Evolutionary conservation across 2,113 vertebrate genomes (phyloP), one percentile per base, ranked within the genome.

Genomic region (Rafetus swinhoei): DNA sequence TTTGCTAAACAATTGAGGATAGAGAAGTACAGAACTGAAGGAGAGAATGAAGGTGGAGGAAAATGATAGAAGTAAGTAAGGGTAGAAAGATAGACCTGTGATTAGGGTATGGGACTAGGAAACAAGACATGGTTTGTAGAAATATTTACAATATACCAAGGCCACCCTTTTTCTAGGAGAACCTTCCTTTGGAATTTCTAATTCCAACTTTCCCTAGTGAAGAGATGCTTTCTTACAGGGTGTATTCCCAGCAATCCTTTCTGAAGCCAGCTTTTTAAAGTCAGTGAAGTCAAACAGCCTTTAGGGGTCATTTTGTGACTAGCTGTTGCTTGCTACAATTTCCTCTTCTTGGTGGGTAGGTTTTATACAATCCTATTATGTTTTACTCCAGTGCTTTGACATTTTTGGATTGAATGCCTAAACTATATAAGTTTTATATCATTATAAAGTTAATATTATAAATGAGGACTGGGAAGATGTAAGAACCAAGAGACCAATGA

Each of bases 361-460:
- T 65, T n/a, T 65, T 65, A 32, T 32, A 65, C 62, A n/a, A 27
- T n/a, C 29, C 57, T 53, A 13, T 90, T 87, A 12, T 32, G 90
- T 96, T 74, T 83, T 65, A 29, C 86, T 88, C 60, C 91, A 72
- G 5, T 82, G 80, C 53, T 32, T 65, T 65, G 59, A 60, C 59
- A 60, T 65, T 32, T 65, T 27, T 65, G 24, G 62, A 65, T 65
- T 32, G 32, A 65, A 57, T 57, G 22, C 56, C 56, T 22, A 57
- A 25, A 24, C 57, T 59, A 54, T 2, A 0, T 59, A 84, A 60
- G 52, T 15, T 91, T 88, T 95, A 85, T 86, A 82, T n/a, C 6
- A 88, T 76, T 88, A 91, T 90, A 94, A 93, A 87, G 55, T 77
- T 94, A 94, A 96, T 84, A 94, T 27, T 82, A 77, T 86, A 82